Base-by-base conservation (phyloP, 2,888 invertebrate genomes). In the Drosophila hamatofila region DNA sequence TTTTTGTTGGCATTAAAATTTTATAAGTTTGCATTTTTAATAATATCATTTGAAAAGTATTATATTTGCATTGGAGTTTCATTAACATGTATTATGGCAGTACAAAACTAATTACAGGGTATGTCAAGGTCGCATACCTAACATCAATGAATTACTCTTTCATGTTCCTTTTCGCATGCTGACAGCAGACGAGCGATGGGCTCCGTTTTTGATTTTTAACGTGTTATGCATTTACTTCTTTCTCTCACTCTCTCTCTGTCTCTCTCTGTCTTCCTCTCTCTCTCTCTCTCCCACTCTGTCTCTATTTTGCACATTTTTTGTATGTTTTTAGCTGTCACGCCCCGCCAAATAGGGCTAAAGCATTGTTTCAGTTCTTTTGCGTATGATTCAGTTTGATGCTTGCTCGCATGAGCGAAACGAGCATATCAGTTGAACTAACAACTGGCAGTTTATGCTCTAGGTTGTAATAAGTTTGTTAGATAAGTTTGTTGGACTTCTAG, bases 171-270 rank as follows among this genome's bases (percentile, higher is more conserved):
- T 52, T 54, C 6, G 44, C 23, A 18, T 33, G 42, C 25, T 62
- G 56, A 35, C 46, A 37, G 37, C 48, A 54, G 25, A 49, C 49
- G n/a, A 23, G 35, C 16, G 52, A 25, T 39, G 44, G 21, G 11
- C 44, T 42, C 41, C 46, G 65, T 52, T 62, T 80, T 70, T 55
- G 57, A 46, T 60, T 56, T 59, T 72, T 56, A 42, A 49, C 46
- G 25, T 30, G 60, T 78, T 69, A 80, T 80, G 78, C 72, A 82
- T 55, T 64, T 64, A 52, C 37, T 27, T 11, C 30, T 8, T 14
- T 25, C n/a, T 64, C 18, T 3, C 44, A 14, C 42, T 3, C 12
- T 0, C 7, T 30, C 23, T 9, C 57, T 49, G 21, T 35, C 44
- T 18, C 48, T 18, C 41, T 4, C 21, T 12, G 8, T 49, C 23